A percentile compares a stretch with the other conserved stretches of the same genome.
Conservation (phyloP, 2,113 vertebrate species). For the Triplophysa siluroides region DNA sequence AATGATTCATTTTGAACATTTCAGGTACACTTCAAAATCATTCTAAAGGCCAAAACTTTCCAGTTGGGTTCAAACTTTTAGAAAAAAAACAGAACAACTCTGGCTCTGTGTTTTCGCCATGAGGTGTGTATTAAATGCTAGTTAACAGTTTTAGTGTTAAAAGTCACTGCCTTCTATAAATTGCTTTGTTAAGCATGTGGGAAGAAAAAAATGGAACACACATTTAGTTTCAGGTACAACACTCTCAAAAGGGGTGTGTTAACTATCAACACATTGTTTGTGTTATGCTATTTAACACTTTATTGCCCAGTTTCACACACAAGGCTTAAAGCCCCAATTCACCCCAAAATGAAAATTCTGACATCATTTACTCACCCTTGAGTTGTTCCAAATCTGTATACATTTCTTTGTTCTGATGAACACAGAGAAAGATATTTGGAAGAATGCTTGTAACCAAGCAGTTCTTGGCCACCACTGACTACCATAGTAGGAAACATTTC, state of each 20-base stretch:
- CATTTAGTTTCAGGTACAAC: not conserved
- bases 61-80: conserved; percentile 2
- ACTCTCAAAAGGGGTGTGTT: not conserved
- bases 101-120: conserved; percentile 8
- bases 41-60: conserved; percentile 26
- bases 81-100: not conserved
- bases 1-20: conserved; percentile 16
- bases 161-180: not conserved
- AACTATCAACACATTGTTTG: too few species aligned
- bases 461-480: too few species aligned
- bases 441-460: too few species aligned
- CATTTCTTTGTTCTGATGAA: too few species aligned
- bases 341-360: too few species aligned
- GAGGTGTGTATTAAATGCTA: not conserved
- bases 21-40: conserved; percentile 43
- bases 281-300: too few species aligned
- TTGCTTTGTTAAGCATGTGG: not conserved
- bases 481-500: too few species aligned
- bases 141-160: conserved; percentile 1
- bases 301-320: too few species aligned
- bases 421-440: too few species aligned
- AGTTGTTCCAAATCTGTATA: too few species aligned
- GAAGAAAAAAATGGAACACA: not conserved
- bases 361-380: too few species aligned
- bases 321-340: too few species aligned